Percentiles rank a stretch among this genome's conserved stretches.
phyloP scores from a whole-genome alignment of 2,113 vertebrate genomes.

The Bufo gargarizans region DNA sequence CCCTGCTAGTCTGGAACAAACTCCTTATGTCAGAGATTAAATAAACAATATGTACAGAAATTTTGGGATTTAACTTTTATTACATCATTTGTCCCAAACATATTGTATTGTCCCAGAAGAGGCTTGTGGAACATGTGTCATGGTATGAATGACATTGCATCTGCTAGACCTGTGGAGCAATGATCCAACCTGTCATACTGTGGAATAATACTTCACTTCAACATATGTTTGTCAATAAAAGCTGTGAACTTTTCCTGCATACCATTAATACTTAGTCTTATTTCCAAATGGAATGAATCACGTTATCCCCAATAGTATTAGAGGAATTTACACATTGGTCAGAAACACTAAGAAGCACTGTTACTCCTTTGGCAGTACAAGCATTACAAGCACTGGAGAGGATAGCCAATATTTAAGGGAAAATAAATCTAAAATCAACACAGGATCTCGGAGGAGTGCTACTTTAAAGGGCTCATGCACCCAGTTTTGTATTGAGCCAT shows the following conservation, averaged over 20 bases:
- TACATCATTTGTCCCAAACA: slow-evolving; percentile 56
- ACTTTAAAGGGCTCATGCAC: neutral
- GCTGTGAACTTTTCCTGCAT: neutral
- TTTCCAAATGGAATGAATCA: slow-evolving; percentile 10
- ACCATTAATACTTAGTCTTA: neutral
- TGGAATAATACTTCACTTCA: neutral
- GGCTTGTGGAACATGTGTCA: slow-evolving; percentile 9
- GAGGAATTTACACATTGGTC: slow-evolving; percentile 40
- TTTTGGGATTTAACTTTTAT: slow-evolving; percentile 14
- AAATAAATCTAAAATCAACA: neutral
- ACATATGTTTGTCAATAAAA: slow-evolving; percentile 33
- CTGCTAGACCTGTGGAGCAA: slow-evolving; percentile 14
- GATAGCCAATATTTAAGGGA: slow-evolving; percentile 23
- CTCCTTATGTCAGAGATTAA: neutral
- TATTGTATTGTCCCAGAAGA: neutral
- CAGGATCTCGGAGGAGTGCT: neutral
- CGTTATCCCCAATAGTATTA: slow-evolving; percentile 9
- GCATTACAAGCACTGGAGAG: neutral
- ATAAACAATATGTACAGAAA: slow-evolving; percentile 25
- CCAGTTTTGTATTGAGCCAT: too few species aligned
- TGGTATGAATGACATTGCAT: slow-evolving; percentile 25
- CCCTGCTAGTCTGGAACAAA: slow-evolving; percentile 17
- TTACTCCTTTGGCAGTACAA: slow-evolving; percentile 9
- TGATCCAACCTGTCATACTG: neutral
- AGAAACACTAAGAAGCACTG: slow-evolving; percentile 15